These are phyloP conservation scores for Hirtodrosophila duncani DNA, from an alignment of 2,888 invertebrate genomes.

Conservation along the genomic window DNA sequence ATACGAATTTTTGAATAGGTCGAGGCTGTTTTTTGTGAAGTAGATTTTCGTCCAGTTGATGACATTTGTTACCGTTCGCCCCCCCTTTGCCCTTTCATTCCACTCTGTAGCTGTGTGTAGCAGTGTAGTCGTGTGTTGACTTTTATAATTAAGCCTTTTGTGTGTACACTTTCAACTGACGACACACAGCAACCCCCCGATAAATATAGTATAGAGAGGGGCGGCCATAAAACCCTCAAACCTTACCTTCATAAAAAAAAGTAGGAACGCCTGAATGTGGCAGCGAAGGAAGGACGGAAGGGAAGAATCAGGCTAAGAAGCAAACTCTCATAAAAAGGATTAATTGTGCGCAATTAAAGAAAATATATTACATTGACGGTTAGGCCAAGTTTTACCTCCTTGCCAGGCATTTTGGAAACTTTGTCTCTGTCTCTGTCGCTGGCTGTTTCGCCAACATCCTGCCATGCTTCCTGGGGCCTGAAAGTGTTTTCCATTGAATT, in stretches of 20 bases:
- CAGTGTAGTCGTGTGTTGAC: slow-evolving; percentile 51
- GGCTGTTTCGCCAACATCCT: slow-evolving; percentile 1
- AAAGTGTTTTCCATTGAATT: slow-evolving; percentile 53
- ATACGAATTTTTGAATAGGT: slow-evolving; percentile 60
- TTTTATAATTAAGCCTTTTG: slow-evolving; percentile 74
- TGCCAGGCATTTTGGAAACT: slow-evolving; percentile 29
- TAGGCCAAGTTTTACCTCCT: slow-evolving; percentile 25
- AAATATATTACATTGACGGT: slow-evolving; percentile 63
- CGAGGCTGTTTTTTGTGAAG: no score
- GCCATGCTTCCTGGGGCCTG: background rate
- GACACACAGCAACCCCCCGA: slow-evolving; percentile 12
- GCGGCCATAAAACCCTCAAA: background rate
- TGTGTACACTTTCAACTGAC: slow-evolving; percentile 67
- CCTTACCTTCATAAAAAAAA: slow-evolving; percentile 8
- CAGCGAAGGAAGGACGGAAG: slow-evolving; percentile 2
- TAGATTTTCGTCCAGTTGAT: slow-evolving; percentile 46
- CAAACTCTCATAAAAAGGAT: slow-evolving; percentile 69
- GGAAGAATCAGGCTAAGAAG: slow-evolving; percentile 14
- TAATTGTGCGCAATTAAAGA: slow-evolving; percentile 76
- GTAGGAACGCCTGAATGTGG: background rate
- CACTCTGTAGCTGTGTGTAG: slow-evolving; percentile 13
- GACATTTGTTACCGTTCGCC: no score
- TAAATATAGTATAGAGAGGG: no score
- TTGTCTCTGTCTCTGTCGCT: slow-evolving; percentile 9
- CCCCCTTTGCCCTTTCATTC: background rate